A percentile compares a stretch with the other conserved stretches of the same genome.
phyloP scores from a whole-genome alignment of 2,888 invertebrate species.

The Nomada ruficornis region DNA sequence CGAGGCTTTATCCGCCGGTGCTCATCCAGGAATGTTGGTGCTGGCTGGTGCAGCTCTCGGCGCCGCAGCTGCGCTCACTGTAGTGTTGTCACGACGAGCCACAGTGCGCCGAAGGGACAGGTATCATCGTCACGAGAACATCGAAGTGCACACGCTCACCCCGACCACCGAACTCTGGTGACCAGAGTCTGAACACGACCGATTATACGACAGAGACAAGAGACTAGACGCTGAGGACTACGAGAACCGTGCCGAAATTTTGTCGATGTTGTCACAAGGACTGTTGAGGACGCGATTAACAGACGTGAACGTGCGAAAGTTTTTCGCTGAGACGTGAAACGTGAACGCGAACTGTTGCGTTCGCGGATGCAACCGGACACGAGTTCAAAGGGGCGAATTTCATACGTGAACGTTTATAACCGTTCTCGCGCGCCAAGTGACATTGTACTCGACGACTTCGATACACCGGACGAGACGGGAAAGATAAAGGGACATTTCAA shows the following conservation, averaged over 20 bases:
- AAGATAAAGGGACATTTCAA: too few species aligned
- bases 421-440: background rate
- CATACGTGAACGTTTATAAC: too few species aligned
- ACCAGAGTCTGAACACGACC: constrained; percentile 81
- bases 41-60: constrained; percentile 86
- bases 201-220: constrained; percentile 66
- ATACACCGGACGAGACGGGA: too few species aligned
- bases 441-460: too few species aligned
- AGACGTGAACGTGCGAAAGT: constrained; percentile 39
- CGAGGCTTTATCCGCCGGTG: constrained; percentile 78
- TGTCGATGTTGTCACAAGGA: constrained; percentile 78
- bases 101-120: constrained; percentile 76
- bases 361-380: too few species aligned
- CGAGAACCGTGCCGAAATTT: constrained; percentile 79
- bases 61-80: constrained; percentile 85
- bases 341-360: background rate
- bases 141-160: constrained; percentile 87
- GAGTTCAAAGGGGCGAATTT: too few species aligned
- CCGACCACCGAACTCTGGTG: constrained; percentile 90
- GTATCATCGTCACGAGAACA: constrained; percentile 83
- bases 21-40: constrained; percentile 87
- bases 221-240: constrained; percentile 78
- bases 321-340: background rate
- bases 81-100: constrained; percentile 84
- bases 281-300: constrained; percentile 61